Evolutionary conservation across 2,113 vertebrate genomes (phyloP), one percentile per base, ranked within the genome.

Genomic region (Sturnus vulgaris): DNA sequence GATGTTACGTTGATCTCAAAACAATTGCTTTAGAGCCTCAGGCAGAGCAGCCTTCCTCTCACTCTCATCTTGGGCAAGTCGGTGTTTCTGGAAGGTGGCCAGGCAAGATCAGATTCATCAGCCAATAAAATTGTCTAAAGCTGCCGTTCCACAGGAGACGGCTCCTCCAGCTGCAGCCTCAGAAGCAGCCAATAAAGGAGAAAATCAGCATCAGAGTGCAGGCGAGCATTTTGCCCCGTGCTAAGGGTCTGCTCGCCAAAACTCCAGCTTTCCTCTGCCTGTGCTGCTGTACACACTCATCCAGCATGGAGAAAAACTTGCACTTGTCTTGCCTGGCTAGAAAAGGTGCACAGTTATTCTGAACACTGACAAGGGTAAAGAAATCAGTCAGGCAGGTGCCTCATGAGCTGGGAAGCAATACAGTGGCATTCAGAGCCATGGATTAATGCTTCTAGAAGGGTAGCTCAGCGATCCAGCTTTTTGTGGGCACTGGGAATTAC

Each of bases 41-140:
- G 90, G 94, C 95, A 96, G 83, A 95, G 68, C 73, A 95, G 82
- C 88, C 92, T 96, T 93, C 86, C 87, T 90, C 88, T 95, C 93
- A 92, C 95, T 96, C 94, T 94, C 88, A 92, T 92, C 86, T 90
- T 89, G 76, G 88, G 95, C 95, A 93, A 93, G 94, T 88, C 96
- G 92, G 95, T 86, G 93, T 39, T 95, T 76, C 88, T 96, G 97
- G 96, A 92, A 90, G 80, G 95, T 92, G 93, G 96, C 97, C 96
- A 97, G 90, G 84, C 92, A 78, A 95, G 96, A 95, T 96, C 94
- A 86, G 95, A 97, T 96, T 95, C 96, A 95, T 95, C 95, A 97
- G 96, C 97, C 97, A 97, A 97, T 97, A 96, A 97, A 97, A 97
- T 95, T 68, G 92, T 80, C 94, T 88, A 88, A 92, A 97, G 96